phyloP scores from a whole-genome alignment of 2,113 vertebrate genomes.

The Myrmecophaga tridactyla region DNA sequence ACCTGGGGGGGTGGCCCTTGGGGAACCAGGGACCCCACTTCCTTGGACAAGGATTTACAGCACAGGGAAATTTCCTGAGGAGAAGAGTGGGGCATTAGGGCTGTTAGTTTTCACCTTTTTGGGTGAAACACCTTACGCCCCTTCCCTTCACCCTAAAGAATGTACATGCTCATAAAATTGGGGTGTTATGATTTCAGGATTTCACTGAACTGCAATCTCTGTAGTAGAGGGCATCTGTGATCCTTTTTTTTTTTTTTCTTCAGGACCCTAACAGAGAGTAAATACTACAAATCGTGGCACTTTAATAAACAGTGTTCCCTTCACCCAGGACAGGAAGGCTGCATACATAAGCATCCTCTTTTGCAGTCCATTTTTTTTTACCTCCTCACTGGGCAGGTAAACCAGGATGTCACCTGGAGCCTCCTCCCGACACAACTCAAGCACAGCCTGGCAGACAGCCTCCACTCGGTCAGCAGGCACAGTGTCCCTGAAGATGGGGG shows the following conservation, averaged over 20 bases:
- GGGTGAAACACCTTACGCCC: not conserved
- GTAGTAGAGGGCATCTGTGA: not conserved
- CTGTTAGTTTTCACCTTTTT: not conserved
- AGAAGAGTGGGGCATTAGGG: not conserved
- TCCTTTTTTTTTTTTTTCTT: not conserved
- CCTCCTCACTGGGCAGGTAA: constrained; percentile 90
- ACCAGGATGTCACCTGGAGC: constrained; percentile 86
- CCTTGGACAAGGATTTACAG: constrained; percentile 84
- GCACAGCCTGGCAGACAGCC: constrained; percentile 87
- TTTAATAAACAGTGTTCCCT: not conserved
- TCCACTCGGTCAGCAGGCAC: constrained; percentile 72
- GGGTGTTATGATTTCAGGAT: not conserved
- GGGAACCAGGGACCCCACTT: constrained; percentile 82
- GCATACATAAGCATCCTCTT: not conserved
- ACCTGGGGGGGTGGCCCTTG: constrained; percentile 83
- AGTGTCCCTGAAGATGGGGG: constrained; percentile 78
- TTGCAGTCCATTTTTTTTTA: constrained; percentile 56
- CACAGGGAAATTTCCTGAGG: constrained; percentile 87
- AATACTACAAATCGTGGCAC: not conserved
- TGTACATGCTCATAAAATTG: not conserved
- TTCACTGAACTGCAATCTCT: not conserved
- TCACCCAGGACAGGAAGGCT: not conserved
- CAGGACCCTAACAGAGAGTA: not conserved
- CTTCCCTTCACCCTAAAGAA: constrained; percentile 11
- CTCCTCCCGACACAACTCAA: constrained; percentile 85